Evolutionary conservation across 1,140 invertebrate species (phyloP).

Genomic region (Drosophila pandora): DNA sequence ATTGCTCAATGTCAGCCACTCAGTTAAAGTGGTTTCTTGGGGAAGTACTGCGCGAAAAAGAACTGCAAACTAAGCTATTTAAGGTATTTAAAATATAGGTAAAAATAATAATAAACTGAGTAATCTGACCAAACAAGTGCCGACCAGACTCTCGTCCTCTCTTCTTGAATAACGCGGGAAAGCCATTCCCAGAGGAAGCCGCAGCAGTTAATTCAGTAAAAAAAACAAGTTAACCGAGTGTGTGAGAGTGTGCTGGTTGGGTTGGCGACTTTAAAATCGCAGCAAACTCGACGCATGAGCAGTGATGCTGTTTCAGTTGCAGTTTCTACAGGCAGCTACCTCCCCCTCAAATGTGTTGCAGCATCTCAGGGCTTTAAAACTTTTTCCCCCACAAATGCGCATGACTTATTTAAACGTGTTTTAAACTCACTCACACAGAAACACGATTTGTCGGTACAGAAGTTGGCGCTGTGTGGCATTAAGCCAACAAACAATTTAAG

Average conservation of each 20-base stretch:
- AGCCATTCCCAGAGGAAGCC: slow-evolving; percentile 17
- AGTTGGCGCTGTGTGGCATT: slow-evolving; percentile 54
- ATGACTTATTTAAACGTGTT: slow-evolving; percentile 81
- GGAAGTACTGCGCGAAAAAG: background rate
- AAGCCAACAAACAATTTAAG: slow-evolving; percentile 81
- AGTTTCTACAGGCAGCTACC: slow-evolving; percentile 9
- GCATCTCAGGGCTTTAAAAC: slow-evolving; percentile 60
- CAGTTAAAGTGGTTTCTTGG: slow-evolving; percentile 12
- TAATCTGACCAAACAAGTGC: too few species aligned
- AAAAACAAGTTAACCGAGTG: slow-evolving; percentile 38
- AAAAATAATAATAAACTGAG: too few species aligned
- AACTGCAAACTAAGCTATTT: background rate
- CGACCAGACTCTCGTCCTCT: too few species aligned
- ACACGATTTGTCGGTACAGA: too few species aligned
- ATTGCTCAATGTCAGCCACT: background rate
- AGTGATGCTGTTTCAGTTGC: slow-evolving; percentile 37
- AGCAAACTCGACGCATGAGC: slow-evolving; percentile 43
- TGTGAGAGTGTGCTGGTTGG: background rate
- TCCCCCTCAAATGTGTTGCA: slow-evolving; percentile 23
- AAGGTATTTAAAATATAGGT: too few species aligned
- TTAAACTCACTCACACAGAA: slow-evolving; percentile 29
- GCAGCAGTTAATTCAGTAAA: slow-evolving; percentile 46
- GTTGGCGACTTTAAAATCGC: slow-evolving; percentile 31
- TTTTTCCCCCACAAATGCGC: slow-evolving; percentile 64
- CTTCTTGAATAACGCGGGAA: slow-evolving; percentile 43